Evolutionary conservation across 2,888 invertebrate genomes (phyloP).

Genomic region (Xanthia togata): DNA sequence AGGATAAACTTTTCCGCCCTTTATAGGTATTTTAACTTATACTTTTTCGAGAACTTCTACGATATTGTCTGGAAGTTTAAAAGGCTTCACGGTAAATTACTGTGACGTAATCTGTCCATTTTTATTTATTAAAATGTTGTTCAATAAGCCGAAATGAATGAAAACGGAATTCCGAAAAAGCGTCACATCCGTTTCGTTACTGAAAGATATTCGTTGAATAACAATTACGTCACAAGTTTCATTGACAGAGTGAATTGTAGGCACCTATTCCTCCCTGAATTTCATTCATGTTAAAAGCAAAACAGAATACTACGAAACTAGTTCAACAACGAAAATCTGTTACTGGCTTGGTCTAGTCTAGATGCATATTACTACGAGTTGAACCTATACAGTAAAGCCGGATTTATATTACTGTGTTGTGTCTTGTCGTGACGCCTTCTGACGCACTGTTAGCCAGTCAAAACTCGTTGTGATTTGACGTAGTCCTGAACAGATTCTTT

Average conservation of each 20-base stretch:
- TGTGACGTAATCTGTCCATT: not conserved
- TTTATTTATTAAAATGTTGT: not conserved
- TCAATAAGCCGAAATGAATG: not conserved
- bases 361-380: not conserved
- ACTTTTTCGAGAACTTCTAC: not conserved
- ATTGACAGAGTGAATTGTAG: not conserved
- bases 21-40: conserved; percentile 11
- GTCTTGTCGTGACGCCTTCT: no score
- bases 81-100: conserved; percentile 15
- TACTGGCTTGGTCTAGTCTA: not conserved
- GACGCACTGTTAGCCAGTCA: no score
- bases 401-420: no score
- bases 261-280: not conserved
- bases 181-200: not conserved
- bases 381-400: not conserved
- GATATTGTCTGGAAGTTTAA: not conserved
- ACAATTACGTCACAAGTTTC: conserved; percentile 6
- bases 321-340: not conserved
- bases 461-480: no score
- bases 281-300: not conserved
- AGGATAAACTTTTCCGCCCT: not conserved
- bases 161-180: conserved; percentile 1
- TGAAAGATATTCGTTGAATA: not conserved
- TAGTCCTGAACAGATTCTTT: no score
- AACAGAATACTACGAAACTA: conserved; percentile 1